These are phyloP conservation scores for Galeopterus variegatus DNA, from an alignment of 2,113 vertebrate species.

Conservation along the genomic window DNA sequence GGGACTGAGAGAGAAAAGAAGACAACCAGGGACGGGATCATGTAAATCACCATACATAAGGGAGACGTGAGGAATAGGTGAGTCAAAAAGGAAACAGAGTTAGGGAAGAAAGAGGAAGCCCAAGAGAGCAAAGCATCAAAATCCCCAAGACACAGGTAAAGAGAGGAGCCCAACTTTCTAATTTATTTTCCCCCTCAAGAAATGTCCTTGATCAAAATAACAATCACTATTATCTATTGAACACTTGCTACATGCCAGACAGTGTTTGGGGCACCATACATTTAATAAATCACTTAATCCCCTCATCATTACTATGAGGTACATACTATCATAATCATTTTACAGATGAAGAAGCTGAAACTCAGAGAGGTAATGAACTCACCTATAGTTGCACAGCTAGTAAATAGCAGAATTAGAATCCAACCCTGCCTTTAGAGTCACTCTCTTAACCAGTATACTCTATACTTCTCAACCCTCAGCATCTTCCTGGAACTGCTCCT, in stretches of 20 bases:
- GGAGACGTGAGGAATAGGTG: neutral
- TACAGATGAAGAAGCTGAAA: neutral
- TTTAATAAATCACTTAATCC: neutral
- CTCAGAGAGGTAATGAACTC: neutral
- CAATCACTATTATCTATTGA: neutral
- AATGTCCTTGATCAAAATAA: neutral
- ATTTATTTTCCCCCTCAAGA: neutral
- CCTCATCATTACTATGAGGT: neutral
- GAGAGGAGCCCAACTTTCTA: neutral
- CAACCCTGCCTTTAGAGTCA: neutral
- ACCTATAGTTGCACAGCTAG: neutral
- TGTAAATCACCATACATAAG: neutral
- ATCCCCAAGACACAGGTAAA: neutral
- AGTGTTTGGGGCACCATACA: neutral
- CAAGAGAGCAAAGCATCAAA: neutral
- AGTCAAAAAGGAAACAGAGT: neutral
- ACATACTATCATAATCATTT: neutral
- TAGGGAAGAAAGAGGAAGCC: neutral
- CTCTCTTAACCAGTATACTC: neutral
- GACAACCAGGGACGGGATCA: neutral
- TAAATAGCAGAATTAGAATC: neutral
- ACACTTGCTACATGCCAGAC: neutral
- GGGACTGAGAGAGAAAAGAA: neutral
- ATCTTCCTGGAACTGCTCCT: neutral
- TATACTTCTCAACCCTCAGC: neutral